phyloP scores from a whole-genome alignment of 2,797 vertebrate genomes.

The Lepus oiostolus region DNA sequence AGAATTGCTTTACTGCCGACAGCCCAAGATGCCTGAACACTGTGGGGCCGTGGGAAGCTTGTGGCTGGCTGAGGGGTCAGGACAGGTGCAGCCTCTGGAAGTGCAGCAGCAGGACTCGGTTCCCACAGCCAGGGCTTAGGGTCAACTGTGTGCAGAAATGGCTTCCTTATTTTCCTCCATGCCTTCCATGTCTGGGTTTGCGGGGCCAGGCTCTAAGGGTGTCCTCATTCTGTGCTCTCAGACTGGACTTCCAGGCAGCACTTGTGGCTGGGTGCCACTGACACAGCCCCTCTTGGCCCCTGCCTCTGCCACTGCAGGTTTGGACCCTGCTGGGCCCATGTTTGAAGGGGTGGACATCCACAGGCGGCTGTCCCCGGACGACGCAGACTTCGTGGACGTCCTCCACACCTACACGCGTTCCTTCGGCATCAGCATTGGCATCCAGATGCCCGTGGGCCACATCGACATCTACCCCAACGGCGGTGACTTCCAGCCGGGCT shows the following conservation, averaged over 20 bases:
- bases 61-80: neutral
- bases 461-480: conserved; percentile 98
- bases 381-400: conserved; percentile 97
- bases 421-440: conserved; percentile 97
- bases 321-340: conserved; percentile 98
- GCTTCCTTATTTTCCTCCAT: conserved; percentile 77
- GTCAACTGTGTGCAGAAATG: conserved; percentile 91
- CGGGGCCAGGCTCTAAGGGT: accelerated
- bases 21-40: neutral
- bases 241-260: neutral
- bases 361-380: conserved; percentile 95
- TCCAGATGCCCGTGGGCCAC: conserved; percentile 96
- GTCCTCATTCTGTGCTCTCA: neutral
- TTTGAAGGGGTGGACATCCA: conserved; percentile 94
- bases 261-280: accelerated
- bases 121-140: conserved; percentile 90
- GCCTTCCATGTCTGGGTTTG: neutral
- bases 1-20: neutral
- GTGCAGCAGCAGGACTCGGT: neutral
- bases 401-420: conserved; percentile 96
- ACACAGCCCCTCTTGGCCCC: accelerated
- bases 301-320: conserved; percentile 87
- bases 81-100: neutral
- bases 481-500: conserved; percentile 97
- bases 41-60: neutral